Conservation (phyloP, 2,888 invertebrate genomes). For the Lymantria dispar region DNA sequence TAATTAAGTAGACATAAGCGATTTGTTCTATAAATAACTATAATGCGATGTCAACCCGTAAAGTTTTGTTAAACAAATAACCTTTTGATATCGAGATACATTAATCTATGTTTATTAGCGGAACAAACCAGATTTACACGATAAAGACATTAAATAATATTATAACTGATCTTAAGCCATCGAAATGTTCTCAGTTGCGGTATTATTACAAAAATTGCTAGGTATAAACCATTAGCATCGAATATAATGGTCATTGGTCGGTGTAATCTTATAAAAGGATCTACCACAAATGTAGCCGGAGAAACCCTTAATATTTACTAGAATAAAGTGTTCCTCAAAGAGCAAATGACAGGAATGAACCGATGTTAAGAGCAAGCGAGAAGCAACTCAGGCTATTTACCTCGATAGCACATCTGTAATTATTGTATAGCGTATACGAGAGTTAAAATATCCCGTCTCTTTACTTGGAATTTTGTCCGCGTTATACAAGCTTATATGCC, state of each 20-base stretch:
- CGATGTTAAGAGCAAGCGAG: conserved; percentile 51
- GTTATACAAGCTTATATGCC: conserved; percentile 46
- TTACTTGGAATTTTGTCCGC: conserved; percentile 55
- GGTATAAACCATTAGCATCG: conserved; percentile 56
- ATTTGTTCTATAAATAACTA: conserved; percentile 30
- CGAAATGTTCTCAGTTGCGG: conserved; percentile 24
- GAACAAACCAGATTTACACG: conserved; percentile 33
- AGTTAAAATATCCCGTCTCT: conserved; percentile 68
- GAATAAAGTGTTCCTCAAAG: conserved; percentile 61
- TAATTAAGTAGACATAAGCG: conserved; percentile 37
- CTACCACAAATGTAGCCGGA: conserved; percentile 39
- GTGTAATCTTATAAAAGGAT: conserved; percentile 56
- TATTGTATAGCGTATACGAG: conserved; percentile 65
- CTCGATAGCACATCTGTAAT: conserved; percentile 74
- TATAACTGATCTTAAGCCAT: conserved; percentile 27
- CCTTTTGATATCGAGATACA: conserved; percentile 34
- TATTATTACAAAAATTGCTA: conserved; percentile 53
- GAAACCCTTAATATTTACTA: conserved; percentile 54
- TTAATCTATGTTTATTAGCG: conserved; percentile 39
- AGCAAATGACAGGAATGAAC: conserved; percentile 65
- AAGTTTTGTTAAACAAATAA: conserved; percentile 42
- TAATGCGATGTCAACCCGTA: conserved; percentile 23
- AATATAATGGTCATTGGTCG: conserved; percentile 50
- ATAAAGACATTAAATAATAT: conserved; percentile 51
- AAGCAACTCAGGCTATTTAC: conserved; percentile 64